These are phyloP conservation scores for Gastrophryne carolinensis DNA, from an alignment of 2,797 vertebrate genomes.

Conservation along the genomic window DNA sequence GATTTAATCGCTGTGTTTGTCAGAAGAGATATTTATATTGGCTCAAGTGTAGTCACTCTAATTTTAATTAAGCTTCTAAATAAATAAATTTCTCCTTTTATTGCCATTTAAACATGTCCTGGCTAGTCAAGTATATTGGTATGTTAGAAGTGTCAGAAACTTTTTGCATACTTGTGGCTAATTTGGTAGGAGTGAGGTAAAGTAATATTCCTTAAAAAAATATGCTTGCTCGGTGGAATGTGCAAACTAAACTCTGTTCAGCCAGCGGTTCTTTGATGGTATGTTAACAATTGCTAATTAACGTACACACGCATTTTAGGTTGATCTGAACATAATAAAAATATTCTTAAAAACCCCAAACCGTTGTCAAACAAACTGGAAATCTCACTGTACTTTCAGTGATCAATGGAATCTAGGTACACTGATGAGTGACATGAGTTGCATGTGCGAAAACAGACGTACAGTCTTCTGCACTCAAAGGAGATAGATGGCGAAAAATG, in stretches of 20 bases:
- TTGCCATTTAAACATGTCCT: constrained; percentile 40
- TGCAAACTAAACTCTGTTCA: constrained; percentile 51
- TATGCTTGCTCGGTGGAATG: constrained; percentile 42
- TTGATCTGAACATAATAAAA: constrained; percentile 10
- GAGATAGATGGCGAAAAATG: too few relatives aligned
- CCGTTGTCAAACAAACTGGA: constrained; percentile 2
- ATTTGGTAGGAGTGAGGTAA: constrained; percentile 54
- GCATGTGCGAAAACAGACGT: neutral
- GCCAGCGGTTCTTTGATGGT: constrained; percentile 46
- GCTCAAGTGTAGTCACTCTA: neutral
- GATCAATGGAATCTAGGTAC: neutral
- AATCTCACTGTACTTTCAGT: neutral
- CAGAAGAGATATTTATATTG: constrained; percentile 5
- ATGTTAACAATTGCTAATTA: constrained; percentile 34
- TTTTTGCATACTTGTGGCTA: constrained; percentile 39
- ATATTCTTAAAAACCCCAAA: constrained; percentile 15
- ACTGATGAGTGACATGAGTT: neutral
- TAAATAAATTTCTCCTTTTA: constrained; percentile 27
- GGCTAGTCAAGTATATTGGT: constrained; percentile 25
- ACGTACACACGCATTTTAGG: constrained; percentile 14
- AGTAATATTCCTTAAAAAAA: constrained; percentile 47
- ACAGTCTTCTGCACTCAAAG: too few relatives aligned
- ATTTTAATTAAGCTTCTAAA: constrained; percentile 9
- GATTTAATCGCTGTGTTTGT: neutral
- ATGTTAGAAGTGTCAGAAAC: constrained; percentile 32